Conservation (phyloP, 2,113 vertebrate genomes). For the Girardinichthys multiradiatus region DNA sequence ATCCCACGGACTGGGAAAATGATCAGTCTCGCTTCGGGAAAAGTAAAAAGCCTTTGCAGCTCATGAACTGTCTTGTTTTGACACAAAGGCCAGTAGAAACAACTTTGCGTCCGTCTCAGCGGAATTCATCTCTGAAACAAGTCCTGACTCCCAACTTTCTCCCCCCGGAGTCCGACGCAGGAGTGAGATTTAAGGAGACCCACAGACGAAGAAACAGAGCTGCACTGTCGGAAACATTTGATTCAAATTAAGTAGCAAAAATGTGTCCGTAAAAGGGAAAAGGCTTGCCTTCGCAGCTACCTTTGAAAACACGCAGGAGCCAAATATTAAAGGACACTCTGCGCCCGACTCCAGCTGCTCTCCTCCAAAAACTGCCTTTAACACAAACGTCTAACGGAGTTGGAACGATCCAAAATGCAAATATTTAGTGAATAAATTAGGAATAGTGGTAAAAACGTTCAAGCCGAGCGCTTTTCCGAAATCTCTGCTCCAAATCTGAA, state of each 20-base stretch:
- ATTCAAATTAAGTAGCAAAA: conserved; percentile 1
- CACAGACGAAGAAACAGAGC: conserved; percentile 33
- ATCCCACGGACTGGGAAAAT: conserved; percentile 54
- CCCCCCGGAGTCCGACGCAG: conserved; percentile 44
- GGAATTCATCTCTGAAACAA: conserved; percentile 51
- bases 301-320: conserved; percentile 20
- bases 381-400: background rate
- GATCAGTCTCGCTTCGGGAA: conserved; percentile 39
- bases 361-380: background rate
- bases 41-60: conserved; percentile 11
- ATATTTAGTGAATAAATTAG: conserved; percentile 16
- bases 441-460: conserved; percentile 27
- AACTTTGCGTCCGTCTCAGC: conserved; percentile 25
- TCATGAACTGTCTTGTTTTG: conserved; percentile 33
- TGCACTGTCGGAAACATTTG: background rate
- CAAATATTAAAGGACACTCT: conserved; percentile 22
- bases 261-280: conserved; percentile 53
- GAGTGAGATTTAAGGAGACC: conserved; percentile 69
- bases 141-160: conserved; percentile 66
- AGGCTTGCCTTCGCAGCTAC: conserved; percentile 19
- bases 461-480: conserved; percentile 20
- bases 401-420: background rate
- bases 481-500: conserved; percentile 38
- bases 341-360: background rate
- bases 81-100: background rate